Evolutionary conservation across 1,140 invertebrate species (phyloP), one percentile per base, ranked within the genome.

Genomic region (Propsilocerus akamusi): DNA sequence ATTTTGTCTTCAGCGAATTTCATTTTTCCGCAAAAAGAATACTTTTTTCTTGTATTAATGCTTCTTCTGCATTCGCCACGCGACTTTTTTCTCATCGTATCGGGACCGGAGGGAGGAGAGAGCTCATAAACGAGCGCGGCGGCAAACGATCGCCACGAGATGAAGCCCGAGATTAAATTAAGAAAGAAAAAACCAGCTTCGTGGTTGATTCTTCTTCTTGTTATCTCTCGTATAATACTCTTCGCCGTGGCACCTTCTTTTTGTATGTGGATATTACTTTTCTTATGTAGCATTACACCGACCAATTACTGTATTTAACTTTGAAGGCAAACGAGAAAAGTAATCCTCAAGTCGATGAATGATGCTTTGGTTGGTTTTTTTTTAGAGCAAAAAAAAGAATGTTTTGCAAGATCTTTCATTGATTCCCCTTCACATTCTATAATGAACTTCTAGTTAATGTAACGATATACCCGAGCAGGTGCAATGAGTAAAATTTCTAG

Each of bases 41-140:
- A 41, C 14, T 17, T 10, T 17, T 41, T 41, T 20, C 22, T 20
- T 41, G 5, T 41, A 20, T 30, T 8, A 3, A 30, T n/a, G n/a
- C n/a, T 30, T 41, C 34, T 41, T 17, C 34, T 41, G 14, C 34
- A 41, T 41, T 7, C 34, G 34, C 34, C 34, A 41, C 34, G 34
- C 34, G 34, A 41, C 34, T 41, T 41, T 41, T 41, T 41, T 41
- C 34, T 41, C 34, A 41, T 41, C 34, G 14, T 41, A 41, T 20
- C n/a, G n/a, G n/a, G n/a, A n/a, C n/a, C n/a, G n/a, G n/a, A n/a
- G n/a, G n/a, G n/a, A n/a, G n/a, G n/a, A n/a, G n/a, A n/a, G n/a
- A n/a, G n/a, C n/a, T n/a, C 34, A 41, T 41, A 41, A 41, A 41
- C 17, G 8, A 3, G 22, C 14, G 17, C 34, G 17, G 34, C 34